These are phyloP conservation scores for Boloria euphrosyne DNA, from an alignment of 2,888 invertebrate genomes.

Conservation along the genomic window DNA sequence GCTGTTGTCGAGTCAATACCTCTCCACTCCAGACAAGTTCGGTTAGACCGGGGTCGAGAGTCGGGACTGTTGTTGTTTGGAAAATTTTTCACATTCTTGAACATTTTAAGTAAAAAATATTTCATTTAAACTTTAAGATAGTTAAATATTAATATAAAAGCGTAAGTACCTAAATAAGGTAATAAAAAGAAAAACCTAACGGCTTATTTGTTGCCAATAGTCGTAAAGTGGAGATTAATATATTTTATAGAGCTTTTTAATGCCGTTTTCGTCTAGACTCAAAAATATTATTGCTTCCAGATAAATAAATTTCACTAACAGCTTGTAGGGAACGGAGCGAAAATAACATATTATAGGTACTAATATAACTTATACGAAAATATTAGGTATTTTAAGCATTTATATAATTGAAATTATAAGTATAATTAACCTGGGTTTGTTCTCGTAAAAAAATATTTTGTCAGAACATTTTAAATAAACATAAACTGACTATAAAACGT, in stretches of 20 bases:
- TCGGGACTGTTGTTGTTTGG: constrained; percentile 24
- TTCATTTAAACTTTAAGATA: not conserved
- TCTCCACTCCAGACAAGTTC: constrained; percentile 25
- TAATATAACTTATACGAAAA: not conserved
- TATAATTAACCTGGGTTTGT: too few relatives aligned
- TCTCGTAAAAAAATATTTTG: too few relatives aligned
- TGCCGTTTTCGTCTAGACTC: constrained; percentile 30
- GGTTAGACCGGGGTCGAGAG: constrained; percentile 17
- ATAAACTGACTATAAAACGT: too few relatives aligned
- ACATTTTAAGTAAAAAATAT: not conserved
- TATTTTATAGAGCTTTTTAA: constrained; percentile 20
- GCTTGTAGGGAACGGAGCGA: constrained; percentile 4
- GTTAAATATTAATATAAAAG: not conserved
- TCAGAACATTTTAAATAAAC: too few relatives aligned
- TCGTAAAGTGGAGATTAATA: not conserved
- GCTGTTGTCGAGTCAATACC: constrained; percentile 31
- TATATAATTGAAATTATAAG: too few relatives aligned
- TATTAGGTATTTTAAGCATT: not conserved
- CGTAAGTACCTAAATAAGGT: not conserved
- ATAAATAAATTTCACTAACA: constrained; percentile 28
- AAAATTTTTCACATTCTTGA: not conserved
- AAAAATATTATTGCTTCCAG: constrained; percentile 22
- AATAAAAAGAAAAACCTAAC: not conserved
- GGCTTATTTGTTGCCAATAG: not conserved
- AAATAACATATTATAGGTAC: not conserved